Percentiles rank a stretch among this genome's conserved stretches.
Evolutionary conservation across 2,888 invertebrate species (phyloP).

Genomic region (Carcina quercana): DNA sequence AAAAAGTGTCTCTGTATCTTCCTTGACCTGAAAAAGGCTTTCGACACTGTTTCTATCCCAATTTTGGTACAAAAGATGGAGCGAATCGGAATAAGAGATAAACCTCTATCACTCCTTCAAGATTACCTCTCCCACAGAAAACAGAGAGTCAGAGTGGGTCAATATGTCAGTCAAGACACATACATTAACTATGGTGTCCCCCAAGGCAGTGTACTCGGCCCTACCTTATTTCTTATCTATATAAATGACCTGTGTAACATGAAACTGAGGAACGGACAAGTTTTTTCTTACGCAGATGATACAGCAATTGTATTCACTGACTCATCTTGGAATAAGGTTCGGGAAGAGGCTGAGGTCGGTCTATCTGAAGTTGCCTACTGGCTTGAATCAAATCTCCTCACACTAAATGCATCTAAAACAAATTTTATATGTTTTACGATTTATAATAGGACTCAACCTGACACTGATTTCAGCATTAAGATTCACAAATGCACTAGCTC

Average conservation of each 20-base stretch:
- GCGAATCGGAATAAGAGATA: not conserved
- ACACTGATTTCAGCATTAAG: not conserved
- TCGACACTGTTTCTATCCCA: too few relatives aligned
- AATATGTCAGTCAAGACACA: not conserved
- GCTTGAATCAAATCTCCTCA: conserved; percentile 5
- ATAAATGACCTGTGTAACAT: conserved; percentile 1
- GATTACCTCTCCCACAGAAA: not conserved
- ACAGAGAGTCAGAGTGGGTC: not conserved
- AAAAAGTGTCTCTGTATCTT: conserved; percentile 6
- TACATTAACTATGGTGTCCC: not conserved
- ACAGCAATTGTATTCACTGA: conserved; percentile 2
- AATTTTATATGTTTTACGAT: conserved; percentile 12
- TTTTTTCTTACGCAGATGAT: conserved; percentile 3
- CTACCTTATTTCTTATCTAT: conserved; percentile 2
- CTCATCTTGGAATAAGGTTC: conserved; percentile 1
- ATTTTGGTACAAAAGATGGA: not conserved
- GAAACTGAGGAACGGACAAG: not conserved
- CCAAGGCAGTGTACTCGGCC: conserved; percentile 2
- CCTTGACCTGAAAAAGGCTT: conserved; percentile 5
- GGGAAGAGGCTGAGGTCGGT: conserved; percentile 1
- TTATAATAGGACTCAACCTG: conserved; percentile 42
- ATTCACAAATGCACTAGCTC: not conserved
- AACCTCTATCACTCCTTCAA: not conserved
- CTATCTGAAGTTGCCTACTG: conserved; percentile 2
- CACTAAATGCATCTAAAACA: conserved; percentile 3